Conservation (phyloP, 2,113 vertebrate genomes). For the Buteo buteo region DNA sequence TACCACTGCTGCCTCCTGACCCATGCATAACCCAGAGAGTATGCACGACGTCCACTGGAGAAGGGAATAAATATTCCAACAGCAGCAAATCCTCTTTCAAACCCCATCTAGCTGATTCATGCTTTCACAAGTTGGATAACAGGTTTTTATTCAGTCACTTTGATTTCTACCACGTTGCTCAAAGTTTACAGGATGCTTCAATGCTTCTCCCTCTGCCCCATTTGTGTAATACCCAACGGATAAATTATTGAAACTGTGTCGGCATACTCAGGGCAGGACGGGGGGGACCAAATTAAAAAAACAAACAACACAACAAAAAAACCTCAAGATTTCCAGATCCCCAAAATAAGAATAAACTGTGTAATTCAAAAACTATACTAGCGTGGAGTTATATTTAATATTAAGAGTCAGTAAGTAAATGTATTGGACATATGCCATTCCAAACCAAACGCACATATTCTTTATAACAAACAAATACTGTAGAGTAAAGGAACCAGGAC, state of each 20-base stretch:
- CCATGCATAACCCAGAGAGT: background rate
- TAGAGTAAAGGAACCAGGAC: background rate
- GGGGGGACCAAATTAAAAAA: background rate
- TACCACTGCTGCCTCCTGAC: background rate
- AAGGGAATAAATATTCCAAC: background rate
- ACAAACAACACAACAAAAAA: background rate
- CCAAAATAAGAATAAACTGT: background rate
- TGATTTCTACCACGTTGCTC: background rate
- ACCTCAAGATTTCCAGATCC: background rate
- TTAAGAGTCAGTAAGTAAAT: background rate
- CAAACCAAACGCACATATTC: background rate
- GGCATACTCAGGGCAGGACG: background rate
- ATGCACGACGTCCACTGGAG: background rate
- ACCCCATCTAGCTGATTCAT: background rate
- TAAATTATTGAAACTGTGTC: background rate
- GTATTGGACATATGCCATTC: background rate
- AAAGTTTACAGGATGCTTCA: background rate
- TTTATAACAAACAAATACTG: background rate
- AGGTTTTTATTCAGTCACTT: background rate
- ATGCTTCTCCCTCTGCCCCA: background rate
- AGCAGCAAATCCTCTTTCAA: background rate
- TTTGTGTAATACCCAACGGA: background rate
- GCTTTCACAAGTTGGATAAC: background rate
- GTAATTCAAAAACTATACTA: background rate
- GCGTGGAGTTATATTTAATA: background rate